Percentiles rank a stretch among this genome's conserved stretches.
These are phyloP conservation scores for Myotis davidii DNA, from an alignment of 2,113 vertebrate genomes.

Conservation along the genomic window DNA sequence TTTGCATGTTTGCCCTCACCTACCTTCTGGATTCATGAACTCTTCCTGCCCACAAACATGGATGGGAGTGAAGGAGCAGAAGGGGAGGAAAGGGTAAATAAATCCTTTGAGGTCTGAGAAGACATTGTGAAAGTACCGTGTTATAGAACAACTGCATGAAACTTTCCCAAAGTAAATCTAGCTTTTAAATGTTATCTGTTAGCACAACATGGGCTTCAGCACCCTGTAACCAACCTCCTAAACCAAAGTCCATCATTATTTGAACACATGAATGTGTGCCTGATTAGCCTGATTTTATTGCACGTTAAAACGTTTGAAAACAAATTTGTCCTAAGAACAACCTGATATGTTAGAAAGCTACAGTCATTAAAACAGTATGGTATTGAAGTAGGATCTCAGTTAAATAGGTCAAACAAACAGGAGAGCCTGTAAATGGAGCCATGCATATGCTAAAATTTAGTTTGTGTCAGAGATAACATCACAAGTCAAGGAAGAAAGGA, in stretches of 20 bases:
- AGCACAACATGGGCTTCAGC: not conserved
- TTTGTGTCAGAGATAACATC: slow-evolving; percentile 8
- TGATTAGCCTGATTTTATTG: slow-evolving; percentile 51
- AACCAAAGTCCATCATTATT: slow-evolving; percentile 14
- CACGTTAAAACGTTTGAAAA: slow-evolving; percentile 13
- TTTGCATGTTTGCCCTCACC: not conserved
- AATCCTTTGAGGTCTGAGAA: slow-evolving; percentile 21
- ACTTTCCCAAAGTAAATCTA: slow-evolving; percentile 56
- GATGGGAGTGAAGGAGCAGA: not conserved
- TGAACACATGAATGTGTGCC: not conserved
- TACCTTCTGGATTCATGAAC: not conserved
- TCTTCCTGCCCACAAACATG: not conserved
- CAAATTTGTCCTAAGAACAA: slow-evolving; percentile 23
- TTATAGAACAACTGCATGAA: slow-evolving; percentile 44
- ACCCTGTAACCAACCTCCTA: not conserved
- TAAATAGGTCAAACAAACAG: not conserved
- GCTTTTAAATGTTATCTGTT: slow-evolving; percentile 47
- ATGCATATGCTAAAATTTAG: not conserved
- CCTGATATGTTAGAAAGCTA: slow-evolving; percentile 29
- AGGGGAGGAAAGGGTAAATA: not conserved
- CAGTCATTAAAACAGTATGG: slow-evolving; percentile 44
- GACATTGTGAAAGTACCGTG: not conserved
- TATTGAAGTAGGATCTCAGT: not conserved
- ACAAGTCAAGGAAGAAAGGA: slow-evolving; percentile 24
- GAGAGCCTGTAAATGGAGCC: not conserved